Base-by-base conservation (phyloP, 2,113 vertebrate species). In the Delphinus delphis region DNA sequence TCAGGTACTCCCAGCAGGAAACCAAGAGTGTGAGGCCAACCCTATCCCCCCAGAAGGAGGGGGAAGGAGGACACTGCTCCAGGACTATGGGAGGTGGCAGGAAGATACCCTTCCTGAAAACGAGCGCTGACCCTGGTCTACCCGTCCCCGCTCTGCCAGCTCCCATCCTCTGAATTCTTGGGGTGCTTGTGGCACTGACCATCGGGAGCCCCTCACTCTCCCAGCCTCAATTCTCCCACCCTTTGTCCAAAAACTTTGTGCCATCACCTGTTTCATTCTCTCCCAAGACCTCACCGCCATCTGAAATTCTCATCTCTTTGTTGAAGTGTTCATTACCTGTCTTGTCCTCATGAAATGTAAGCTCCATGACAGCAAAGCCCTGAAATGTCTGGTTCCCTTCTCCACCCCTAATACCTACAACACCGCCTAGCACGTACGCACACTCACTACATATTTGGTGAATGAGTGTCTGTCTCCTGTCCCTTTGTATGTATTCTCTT, bases 401-500 rank as follows among this genome's bases (percentile, higher is more conserved):
- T n/a, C 20, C 26, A n/a, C 31, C 77, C 44, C 88, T 15, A 28
- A 26, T 1, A 68, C 18, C 7, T 5, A 86, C n/a, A 47, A 5
- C n/a, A 62, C 0, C 36, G 33, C 25, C 74, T 70, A 62, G 33
- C 36, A 26, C 1, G 2, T 71, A 15, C 0, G 0, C 62, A 31
- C 2, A 31, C 62, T 76, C 55, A 60, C 20, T 55, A 17, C 47
- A 12, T 17, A 38, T 26, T 4, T 67, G 55, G 6, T 77, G 65
- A 88, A 38, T 15, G 18, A 58, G 5, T 17, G 31, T 55, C 63
- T 63, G 4, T 25, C n/a, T 60, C 53, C 9, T 1, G 47, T 58
- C 23, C 28, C 41, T 91, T 25, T 68, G 25, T 53, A 44, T 33
- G 31, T 53, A 44, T 53, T 88, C 31, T 71, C 38, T 83, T 74